A percentile compares a stretch with the other conserved stretches of the same genome.
Conservation (phyloP, 2,888 invertebrate species). For the Plebejus argus region DNA sequence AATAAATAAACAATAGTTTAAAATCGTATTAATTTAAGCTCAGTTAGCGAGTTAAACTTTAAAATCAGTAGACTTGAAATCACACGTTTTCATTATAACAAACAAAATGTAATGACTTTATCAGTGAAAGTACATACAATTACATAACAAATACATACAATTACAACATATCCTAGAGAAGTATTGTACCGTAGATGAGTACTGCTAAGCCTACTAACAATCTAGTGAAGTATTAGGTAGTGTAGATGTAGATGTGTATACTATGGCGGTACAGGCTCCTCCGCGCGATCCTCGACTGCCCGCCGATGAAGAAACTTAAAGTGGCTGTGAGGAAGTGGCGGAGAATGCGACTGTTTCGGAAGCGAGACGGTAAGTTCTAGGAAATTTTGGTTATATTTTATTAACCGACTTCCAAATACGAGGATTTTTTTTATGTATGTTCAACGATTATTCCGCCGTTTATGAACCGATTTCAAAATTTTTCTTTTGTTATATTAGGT, state of each 20-base stretch:
- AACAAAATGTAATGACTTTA: not conserved
- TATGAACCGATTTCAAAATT: too few relatives aligned
- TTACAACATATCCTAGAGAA: not conserved
- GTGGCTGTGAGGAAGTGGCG: conserved; percentile 74
- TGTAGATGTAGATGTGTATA: conserved; percentile 59
- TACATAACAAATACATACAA: too few relatives aligned
- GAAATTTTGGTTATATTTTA: too few relatives aligned
- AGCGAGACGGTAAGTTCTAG: conserved; percentile 61
- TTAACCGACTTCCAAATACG: too few relatives aligned
- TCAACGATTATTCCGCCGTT: too few relatives aligned
- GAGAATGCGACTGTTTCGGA: conserved; percentile 75
- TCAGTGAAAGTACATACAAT: not conserved
- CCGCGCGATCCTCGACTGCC: conserved; percentile 59
- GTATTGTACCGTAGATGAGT: conserved; percentile 28
- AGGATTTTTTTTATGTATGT: too few relatives aligned
- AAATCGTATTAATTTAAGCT: too few relatives aligned
- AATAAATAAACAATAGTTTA: too few relatives aligned
- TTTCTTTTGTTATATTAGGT: too few relatives aligned
- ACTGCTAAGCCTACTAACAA: too few relatives aligned
- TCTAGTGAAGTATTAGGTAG: not conserved
- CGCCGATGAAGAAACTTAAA: conserved; percentile 74
- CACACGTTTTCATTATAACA: not conserved
- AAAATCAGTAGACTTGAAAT: not conserved
- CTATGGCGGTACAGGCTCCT: conserved; percentile 63
- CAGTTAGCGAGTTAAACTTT: too few relatives aligned